Evolutionary conservation across 2,888 invertebrate genomes (phyloP), one percentile per base, ranked within the genome.

Genomic region (Volucella bombylans): DNA sequence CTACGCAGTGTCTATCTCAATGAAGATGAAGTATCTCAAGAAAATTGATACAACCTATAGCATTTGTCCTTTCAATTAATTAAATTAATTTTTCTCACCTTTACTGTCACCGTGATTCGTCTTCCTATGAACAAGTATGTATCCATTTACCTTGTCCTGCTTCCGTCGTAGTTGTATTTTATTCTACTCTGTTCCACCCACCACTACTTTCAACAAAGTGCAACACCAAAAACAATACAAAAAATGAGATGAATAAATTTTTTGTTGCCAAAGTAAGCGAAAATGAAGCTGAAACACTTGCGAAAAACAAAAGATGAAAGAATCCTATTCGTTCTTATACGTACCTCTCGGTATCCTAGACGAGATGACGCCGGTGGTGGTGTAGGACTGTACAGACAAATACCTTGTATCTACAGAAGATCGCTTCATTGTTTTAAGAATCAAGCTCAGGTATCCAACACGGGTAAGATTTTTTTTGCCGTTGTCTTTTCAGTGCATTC

Each of bases 251-350:
- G n/a, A 15, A 50, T 23, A 12, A 52, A 65, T 41, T n/a, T 14
- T 14, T 47, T 62, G 52, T n/a, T n/a, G n/a, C n/a, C 72, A 72
- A 62, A 62, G 52, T 38, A 52, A 72, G 52, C 43, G 11, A 61
- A 77, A 61, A 45, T 52, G 38, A 61, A 47, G 52, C 52, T 18
- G 47, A 68, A 54, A 54, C 12, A 15, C 2, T 54, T 8, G 52
- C 12, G 9, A 23, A 15, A 15, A 31, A 41, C 10, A 68, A 43
- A 57, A 38, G 9, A 47, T 62, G 41, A 55, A 69, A 69, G 45
- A 55, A 49, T 71, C 55, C 49, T 64, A 49, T 55, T 69, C 68
- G 69, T 78, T 71, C 69, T 50, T 10, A 61, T 78, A 41, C n/a
- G n/a, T n/a, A n/a, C 69, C 69, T 71, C 41, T 14, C 23, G 64